These are phyloP conservation scores for Metopia argyrocephala DNA, from an alignment of 2,888 invertebrate genomes.

Conservation along the genomic window DNA sequence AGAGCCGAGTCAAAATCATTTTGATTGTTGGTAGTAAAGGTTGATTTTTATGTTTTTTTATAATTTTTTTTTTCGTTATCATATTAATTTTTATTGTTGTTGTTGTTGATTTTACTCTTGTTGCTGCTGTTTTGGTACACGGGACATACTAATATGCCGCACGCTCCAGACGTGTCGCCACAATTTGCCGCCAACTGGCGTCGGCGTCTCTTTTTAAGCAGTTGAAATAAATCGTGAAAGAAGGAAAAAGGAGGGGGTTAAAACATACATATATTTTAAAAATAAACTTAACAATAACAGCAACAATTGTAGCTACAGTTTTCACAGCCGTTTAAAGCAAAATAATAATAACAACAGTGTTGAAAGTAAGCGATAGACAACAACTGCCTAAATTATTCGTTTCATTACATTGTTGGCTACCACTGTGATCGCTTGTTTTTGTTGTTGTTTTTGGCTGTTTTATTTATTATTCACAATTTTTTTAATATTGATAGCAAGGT, in stretches of 20 bases:
- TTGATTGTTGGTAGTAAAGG: constrained; percentile 36
- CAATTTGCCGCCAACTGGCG: constrained; percentile 74
- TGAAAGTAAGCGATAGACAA: constrained; percentile 42
- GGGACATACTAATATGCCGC: constrained; percentile 65
- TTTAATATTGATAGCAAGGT: not conserved
- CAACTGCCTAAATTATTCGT: constrained; percentile 70
- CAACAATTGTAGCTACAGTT: constrained; percentile 35
- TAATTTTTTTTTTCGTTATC: constrained; percentile 37
- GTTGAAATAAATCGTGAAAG: constrained; percentile 25
- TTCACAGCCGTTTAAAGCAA: constrained; percentile 55
- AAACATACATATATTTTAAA: constrained; percentile 67
- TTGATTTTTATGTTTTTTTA: constrained; percentile 20
- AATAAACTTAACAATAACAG: constrained; percentile 60
- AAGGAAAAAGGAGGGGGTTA: constrained; percentile 66
- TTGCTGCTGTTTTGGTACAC: constrained; percentile 61
- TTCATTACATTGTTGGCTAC: constrained; percentile 66
- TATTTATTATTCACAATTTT: not conserved
- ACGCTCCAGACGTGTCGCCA: constrained; percentile 76
- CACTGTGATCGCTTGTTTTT: constrained; percentile 30
- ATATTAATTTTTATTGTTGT: constrained; percentile 27
- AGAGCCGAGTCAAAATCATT: constrained; percentile 35
- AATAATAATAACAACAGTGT: constrained; percentile 61
- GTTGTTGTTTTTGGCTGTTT: not conserved
- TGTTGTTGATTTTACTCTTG: constrained; percentile 49
- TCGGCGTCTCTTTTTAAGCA: constrained; percentile 67